A percentile compares a stretch with the other conserved stretches of the same genome.
phyloP scores from a whole-genome alignment of 2,888 invertebrate species.

The Disparrhopalites patrizii region DNA sequence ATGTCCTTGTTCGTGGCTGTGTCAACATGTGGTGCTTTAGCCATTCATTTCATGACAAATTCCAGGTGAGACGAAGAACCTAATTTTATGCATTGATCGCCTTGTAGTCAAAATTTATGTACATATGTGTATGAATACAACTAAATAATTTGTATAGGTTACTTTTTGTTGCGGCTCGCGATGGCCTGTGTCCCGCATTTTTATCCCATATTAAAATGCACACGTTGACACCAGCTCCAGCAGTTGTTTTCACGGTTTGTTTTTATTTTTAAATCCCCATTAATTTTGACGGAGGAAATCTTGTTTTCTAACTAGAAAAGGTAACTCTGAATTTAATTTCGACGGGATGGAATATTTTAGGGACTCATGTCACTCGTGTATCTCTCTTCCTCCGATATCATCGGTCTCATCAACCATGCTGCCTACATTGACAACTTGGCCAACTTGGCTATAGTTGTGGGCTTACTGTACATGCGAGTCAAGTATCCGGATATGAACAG shows the following conservation, averaged over 20 bases:
- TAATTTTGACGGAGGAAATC: neutral
- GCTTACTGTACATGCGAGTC: slow-evolving; percentile 76
- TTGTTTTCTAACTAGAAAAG: neutral
- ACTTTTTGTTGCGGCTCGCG: slow-evolving; percentile 85
- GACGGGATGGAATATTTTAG: slow-evolving; percentile 60
- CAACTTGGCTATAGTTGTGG: slow-evolving; percentile 79
- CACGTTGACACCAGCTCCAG: slow-evolving; percentile 72
- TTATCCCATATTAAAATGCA: slow-evolving; percentile 73
- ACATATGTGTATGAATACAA: neutral
- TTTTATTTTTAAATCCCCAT: neutral
- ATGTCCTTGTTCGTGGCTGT: slow-evolving; percentile 90
- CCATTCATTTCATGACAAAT: slow-evolving; percentile 92
- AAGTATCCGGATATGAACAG: slow-evolving; percentile 71
- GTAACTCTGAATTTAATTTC: neutral
- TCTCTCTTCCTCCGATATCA: slow-evolving; percentile 76
- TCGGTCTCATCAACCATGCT: slow-evolving; percentile 82
- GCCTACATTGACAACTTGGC: slow-evolving; percentile 90
- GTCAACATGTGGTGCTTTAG: slow-evolving; percentile 86
- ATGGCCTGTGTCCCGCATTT: slow-evolving; percentile 78
- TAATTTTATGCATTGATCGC: neutral
- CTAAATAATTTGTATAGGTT: slow-evolving; percentile 57
- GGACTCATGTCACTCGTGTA: slow-evolving; percentile 73
- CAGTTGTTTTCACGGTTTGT: slow-evolving; percentile 75
- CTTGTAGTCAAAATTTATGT: neutral
- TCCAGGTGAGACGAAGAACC: slow-evolving; percentile 59